Base-by-base conservation (phyloP, 2,113 vertebrate species). In the Pontoporia blainvillei region DNA sequence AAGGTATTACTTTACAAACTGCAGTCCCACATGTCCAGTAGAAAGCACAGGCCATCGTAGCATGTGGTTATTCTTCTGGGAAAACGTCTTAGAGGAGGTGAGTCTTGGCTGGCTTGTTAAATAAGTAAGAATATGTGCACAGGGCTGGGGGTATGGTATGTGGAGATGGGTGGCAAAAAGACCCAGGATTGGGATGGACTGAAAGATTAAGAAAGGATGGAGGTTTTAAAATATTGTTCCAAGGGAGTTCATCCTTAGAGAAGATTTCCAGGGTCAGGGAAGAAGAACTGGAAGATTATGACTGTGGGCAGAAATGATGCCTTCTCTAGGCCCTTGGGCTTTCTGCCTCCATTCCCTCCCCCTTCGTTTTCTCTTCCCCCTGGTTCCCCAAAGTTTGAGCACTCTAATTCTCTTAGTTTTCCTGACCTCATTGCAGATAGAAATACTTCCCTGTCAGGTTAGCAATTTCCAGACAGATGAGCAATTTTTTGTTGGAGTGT, bases 1-100 rank as follows among this genome's bases (percentile, higher is more conserved):
- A 91, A 39, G 36, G 52, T 83, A 46, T 87, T 54, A n/a, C 39
- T 89, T 93, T 79, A 72, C 86, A 82, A 72, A 81, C 94, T 83
- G 12, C 76, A 85, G 84, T 41, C 86, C 59, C n/a, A 8, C 1
- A 20, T n/a, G 46, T 85, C n/a, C 17, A 25, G 57, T n/a, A 62
- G 66, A 90, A 93, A 86, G 57, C 66, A 49, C 44, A 39, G 39
- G 44, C 39, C 25, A 23, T 73, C 72, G 46, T 73, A 14, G 75
- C 82, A 2, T 52, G 46, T 91, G 84, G 75, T 89, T 64, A 21
- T 73, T 90, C 54, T 88, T 95, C 75, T 92, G 84, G 88, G 71
- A 89, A 94, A 73, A 83, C 1, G 0, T n/a, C 18, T 54, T 52
- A 79, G 82, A 72, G 62, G 39, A 95, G 91, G 71, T 39, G 49